Percentiles rank a stretch among this genome's conserved stretches.
These are phyloP conservation scores for Lagodon rhomboides DNA, from an alignment of 2,797 vertebrate genomes.

Conservation along the genomic window DNA sequence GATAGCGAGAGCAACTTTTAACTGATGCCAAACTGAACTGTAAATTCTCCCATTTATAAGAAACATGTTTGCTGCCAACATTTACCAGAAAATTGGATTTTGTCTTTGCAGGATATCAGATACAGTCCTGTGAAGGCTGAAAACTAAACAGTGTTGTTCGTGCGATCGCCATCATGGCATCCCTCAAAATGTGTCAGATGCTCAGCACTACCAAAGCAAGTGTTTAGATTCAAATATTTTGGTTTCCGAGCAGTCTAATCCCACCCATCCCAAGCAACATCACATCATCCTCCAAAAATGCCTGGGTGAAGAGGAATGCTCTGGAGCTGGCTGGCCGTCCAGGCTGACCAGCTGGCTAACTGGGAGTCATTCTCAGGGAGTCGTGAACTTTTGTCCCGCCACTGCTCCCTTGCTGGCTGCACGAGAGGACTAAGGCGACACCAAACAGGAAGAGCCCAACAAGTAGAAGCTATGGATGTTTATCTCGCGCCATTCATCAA, in stretches of 20 bases:
- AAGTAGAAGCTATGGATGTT: constrained; percentile 86
- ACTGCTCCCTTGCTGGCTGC: constrained; percentile 79
- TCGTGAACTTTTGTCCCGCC: constrained; percentile 86
- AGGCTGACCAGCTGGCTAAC: constrained; percentile 73
- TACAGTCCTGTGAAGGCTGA: constrained; percentile 23
- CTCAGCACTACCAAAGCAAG: constrained; percentile 48
- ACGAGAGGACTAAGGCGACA: constrained; percentile 82
- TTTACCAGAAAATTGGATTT: constrained; percentile 20
- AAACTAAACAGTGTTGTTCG: constrained; percentile 27
- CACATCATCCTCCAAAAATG: constrained; percentile 84
- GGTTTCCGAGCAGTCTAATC: constrained; percentile 68
- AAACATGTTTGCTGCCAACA: constrained; percentile 43
- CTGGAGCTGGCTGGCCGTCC: constrained; percentile 64
- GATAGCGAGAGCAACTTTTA: constrained; percentile 61
- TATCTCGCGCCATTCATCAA: constrained; percentile 82
- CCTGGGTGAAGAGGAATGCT: constrained; percentile 79
- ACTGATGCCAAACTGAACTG: constrained; percentile 61
- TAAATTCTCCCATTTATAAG: constrained; percentile 55
- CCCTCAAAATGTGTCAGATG: constrained; percentile 49
- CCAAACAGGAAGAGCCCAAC: constrained; percentile 87
- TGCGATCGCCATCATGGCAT: constrained; percentile 39
- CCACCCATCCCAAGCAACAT: constrained; percentile 72
- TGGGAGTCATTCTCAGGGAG: constrained; percentile 80
- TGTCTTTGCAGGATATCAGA: constrained; percentile 36
- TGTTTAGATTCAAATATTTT: constrained; percentile 66